These are phyloP conservation scores for Stenotaenia linearis DNA, from an alignment of 2,888 invertebrate species.

Conservation along the genomic window DNA sequence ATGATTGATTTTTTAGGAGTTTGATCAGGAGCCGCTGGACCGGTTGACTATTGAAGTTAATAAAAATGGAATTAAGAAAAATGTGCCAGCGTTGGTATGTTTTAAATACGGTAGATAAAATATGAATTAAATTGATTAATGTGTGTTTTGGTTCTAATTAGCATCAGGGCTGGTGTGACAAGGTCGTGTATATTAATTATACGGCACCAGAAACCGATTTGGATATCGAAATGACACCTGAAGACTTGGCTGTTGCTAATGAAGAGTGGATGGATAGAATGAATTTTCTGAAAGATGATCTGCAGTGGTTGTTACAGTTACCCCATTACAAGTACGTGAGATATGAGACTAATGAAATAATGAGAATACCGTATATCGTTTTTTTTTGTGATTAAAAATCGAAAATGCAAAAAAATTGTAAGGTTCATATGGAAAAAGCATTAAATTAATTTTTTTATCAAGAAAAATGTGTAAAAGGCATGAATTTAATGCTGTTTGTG, in stretches of 20 bases:
- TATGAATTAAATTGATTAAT: slow-evolving; percentile 36
- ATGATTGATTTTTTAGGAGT: neutral
- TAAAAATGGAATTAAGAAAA: slow-evolving; percentile 51
- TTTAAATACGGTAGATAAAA: neutral
- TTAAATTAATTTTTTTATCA: too few species aligned
- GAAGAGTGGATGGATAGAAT: slow-evolving; percentile 63
- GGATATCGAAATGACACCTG: neutral
- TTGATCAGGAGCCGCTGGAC: neutral
- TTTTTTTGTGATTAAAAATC: too few species aligned
- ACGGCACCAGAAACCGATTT: slow-evolving; percentile 48
- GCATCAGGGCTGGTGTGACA: slow-evolving; percentile 56
- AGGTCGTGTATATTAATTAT: slow-evolving; percentile 56
- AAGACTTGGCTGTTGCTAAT: slow-evolving; percentile 44
- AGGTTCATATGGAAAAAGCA: too few species aligned
- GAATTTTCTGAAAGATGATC: slow-evolving; percentile 58
- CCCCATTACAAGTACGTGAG: slow-evolving; percentile 64
- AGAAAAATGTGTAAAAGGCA: slow-evolving; percentile 85
- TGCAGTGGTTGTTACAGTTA: slow-evolving; percentile 62
- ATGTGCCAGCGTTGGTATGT: slow-evolving; percentile 55
- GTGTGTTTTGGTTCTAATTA: slow-evolving; percentile 43
- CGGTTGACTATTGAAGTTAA: neutral
- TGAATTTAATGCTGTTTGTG: slow-evolving; percentile 88
- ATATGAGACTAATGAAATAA: too few species aligned
- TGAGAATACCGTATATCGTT: too few species aligned
- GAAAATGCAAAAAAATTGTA: too few species aligned